Base-by-base conservation (phyloP, 2,797 vertebrate species). In the Cephalopachus bancanus region DNA sequence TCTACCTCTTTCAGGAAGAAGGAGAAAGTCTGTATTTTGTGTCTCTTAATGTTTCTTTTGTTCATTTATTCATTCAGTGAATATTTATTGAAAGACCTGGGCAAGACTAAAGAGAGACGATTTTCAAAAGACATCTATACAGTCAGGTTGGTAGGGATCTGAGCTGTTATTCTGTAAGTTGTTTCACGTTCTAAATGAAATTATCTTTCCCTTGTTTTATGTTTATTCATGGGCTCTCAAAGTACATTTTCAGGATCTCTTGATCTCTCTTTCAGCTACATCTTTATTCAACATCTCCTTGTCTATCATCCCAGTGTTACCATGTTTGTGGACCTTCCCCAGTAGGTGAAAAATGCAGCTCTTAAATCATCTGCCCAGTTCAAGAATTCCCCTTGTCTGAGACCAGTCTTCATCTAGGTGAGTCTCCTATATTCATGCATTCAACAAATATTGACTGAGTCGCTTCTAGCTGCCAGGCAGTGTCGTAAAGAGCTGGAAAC, bases 171-270 rank as follows among this genome's bases (percentile, higher is more conserved):
- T 91, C 49, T 53, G 1, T 71, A 80, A 89, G n/a, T 83, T 93
- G 71, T 79, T 94, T 89, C 72, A 93, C 51, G 65, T 81, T 83
- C 26, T 78, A 67, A 72, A 65, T 84, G 59, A 93, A 91, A 72
- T 78, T 10, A 4, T 85, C 78, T 91, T 91, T 89, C 49, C 88
- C 57, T 22, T 83, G 0, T 59, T 85, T n/a, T 72, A 51, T 17
- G 44, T 53, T n/a, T 67, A 71, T 44, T 74, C 30, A 53, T 51
- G 3, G 53, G 19, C 15, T 92, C 64, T 72, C 55, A 67, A 83
- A 64, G 19, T 14, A 59, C 33, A 19, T 79, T 71, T 67, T 33
- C 57, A 62, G n/a, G 5, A 53, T 80, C 67, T 76, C 24, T 30
- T 30, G 3, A 60, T 44, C 44, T 65, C 20, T 15, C 53, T 15